Evolutionary conservation across 2,888 invertebrate genomes (phyloP).

Genomic region (Cerastoderma edule): DNA sequence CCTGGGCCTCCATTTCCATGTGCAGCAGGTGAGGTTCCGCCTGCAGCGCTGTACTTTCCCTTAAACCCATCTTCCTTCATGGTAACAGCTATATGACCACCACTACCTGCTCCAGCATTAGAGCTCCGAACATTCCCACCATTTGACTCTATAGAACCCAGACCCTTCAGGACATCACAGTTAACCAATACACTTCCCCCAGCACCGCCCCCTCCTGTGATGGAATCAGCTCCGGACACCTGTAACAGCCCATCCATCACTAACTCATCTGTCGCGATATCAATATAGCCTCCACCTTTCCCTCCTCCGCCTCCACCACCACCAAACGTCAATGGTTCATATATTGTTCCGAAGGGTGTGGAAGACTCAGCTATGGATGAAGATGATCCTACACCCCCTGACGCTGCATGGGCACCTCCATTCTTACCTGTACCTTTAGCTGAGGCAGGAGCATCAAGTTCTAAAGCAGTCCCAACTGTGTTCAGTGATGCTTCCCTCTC

Average conservation of each 20-base stretch:
- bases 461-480: constrained; percentile 58
- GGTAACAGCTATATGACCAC: constrained; percentile 70
- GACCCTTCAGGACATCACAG: constrained; percentile 63
- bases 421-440: constrained; percentile 56
- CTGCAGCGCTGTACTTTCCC: constrained; percentile 62
- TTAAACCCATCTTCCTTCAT: constrained; percentile 55
- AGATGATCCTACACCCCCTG: constrained; percentile 67
- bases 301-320: constrained; percentile 66
- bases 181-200: constrained; percentile 73
- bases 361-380: constrained; percentile 48
- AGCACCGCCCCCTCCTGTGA: constrained; percentile 69
- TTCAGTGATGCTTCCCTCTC: constrained; percentile 71
- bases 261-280: constrained; percentile 61
- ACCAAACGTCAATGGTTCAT: constrained; percentile 62
- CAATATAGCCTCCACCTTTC: constrained; percentile 68
- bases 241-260: constrained; percentile 69
- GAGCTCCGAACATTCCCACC: constrained; percentile 64
- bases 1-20: constrained; percentile 73
- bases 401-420: constrained; percentile 69
- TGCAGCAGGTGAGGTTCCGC: constrained; percentile 62
- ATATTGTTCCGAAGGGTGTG: constrained; percentile 69
- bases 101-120: constrained; percentile 71
- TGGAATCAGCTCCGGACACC: constrained; percentile 63
- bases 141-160: constrained; percentile 64
- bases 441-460: constrained; percentile 38